A percentile compares a stretch with the other conserved stretches of the same genome.
Evolutionary conservation across 2,797 vertebrate species (phyloP).

Genomic region (Sandelia bainsii): DNA sequence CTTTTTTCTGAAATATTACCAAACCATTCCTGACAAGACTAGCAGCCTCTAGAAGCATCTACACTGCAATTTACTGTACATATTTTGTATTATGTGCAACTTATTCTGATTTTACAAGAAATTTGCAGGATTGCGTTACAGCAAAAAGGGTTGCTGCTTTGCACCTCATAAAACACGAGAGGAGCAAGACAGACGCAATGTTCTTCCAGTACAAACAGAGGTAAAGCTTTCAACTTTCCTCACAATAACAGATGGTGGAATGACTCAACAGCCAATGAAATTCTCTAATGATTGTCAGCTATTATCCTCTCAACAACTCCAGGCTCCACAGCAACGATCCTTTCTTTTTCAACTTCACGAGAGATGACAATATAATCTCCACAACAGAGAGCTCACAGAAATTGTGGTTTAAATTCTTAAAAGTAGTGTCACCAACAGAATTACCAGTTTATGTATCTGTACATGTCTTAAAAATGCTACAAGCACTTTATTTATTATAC

Average conservation of each 20-base stretch:
- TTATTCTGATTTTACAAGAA: not conserved
- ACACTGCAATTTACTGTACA: not conserved
- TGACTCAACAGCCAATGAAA: conserved; percentile 55
- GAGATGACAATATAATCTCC: conserved; percentile 2
- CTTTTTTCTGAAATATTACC: conserved; percentile 1
- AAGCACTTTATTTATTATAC: not conserved
- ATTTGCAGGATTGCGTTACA: conserved; percentile 13
- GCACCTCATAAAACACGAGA: conserved; percentile 25
- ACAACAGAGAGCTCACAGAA: not conserved
- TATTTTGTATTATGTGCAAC: conserved; percentile 9
- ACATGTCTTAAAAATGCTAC: not conserved
- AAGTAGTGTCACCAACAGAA: not conserved
- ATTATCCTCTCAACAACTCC: conserved; percentile 46
- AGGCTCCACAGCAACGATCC: conserved; percentile 11
- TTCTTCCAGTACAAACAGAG: conserved; percentile 26
- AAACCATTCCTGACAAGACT: not conserved
- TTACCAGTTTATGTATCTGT: not conserved
- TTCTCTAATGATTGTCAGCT: conserved; percentile 40
- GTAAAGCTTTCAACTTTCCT: conserved; percentile 23
- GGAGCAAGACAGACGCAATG: not conserved
- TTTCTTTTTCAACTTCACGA: conserved; percentile 21
- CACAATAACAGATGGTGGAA: conserved; percentile 50
- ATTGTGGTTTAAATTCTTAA: not conserved
- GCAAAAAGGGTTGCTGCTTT: conserved; percentile 2
- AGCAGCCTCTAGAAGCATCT: conserved; percentile 12